These are phyloP conservation scores for Zootermopsis nevadensis DNA, from an alignment of 2,888 invertebrate species.

Conservation along the genomic window DNA sequence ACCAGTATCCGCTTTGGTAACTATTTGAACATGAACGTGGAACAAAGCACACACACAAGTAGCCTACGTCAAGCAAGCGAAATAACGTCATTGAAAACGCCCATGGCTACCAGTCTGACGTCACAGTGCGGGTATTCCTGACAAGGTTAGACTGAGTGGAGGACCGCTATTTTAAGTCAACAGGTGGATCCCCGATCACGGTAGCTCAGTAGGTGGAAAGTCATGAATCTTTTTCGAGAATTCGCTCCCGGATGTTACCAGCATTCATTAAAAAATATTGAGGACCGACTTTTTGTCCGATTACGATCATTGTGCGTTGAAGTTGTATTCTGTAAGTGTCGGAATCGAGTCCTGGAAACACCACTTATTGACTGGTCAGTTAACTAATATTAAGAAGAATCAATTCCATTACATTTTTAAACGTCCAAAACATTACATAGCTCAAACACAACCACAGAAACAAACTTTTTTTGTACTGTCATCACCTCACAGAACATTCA, in stretches of 20 bases:
- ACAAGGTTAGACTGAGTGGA: not conserved
- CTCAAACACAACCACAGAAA: too few species aligned
- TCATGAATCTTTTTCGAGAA: not conserved
- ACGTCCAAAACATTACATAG: too few species aligned
- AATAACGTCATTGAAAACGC: not conserved
- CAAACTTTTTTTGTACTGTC: too few species aligned
- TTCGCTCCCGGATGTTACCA: not conserved
- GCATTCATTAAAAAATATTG: not conserved
- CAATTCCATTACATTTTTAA: too few species aligned
- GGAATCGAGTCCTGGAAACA: too few species aligned
- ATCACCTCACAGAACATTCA: too few species aligned
- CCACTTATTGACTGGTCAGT: too few species aligned
- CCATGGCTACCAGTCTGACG: not conserved
- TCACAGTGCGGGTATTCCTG: conserved; percentile 2
- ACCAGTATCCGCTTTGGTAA: too few species aligned
- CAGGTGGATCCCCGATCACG: not conserved
- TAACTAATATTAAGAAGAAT: too few species aligned
- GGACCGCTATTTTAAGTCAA: not conserved
- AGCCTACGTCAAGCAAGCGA: not conserved
- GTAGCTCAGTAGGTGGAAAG: not conserved
- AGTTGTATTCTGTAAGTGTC: too few species aligned
- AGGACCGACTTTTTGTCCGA: not conserved
- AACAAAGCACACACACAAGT: not conserved
- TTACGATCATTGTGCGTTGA: too few species aligned
- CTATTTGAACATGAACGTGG: not conserved